Percentiles rank a stretch among this genome's conserved stretches.
Conservation (phyloP, 2,113 vertebrate genomes). For the Gobio gobio region DNA sequence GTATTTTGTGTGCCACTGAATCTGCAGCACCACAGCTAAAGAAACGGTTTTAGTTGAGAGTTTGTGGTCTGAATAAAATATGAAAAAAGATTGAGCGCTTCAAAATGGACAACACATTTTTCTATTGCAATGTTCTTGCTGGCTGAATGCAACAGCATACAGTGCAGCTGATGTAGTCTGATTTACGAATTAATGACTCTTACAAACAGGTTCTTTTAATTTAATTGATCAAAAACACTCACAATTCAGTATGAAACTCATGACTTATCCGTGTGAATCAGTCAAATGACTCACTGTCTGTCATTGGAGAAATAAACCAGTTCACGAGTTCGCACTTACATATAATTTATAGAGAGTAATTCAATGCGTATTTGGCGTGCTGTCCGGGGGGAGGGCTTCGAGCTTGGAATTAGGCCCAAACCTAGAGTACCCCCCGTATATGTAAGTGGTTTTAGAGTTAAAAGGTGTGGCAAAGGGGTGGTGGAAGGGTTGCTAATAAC, state of each 20-base stretch:
- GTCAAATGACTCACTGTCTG: neutral
- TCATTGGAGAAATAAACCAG: neutral
- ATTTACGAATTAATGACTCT: neutral
- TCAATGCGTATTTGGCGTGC: no score
- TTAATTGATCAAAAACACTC: neutral
- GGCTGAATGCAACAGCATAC: neutral
- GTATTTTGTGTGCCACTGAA: neutral
- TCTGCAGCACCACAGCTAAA: neutral
- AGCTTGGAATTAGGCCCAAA: no score
- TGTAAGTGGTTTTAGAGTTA: no score
- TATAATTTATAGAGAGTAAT: no score
- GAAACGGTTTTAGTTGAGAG: neutral
- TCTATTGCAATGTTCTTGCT: neutral
- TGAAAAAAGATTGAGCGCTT: neutral
- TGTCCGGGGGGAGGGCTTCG: no score
- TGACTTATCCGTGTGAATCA: neutral
- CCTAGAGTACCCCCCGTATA: no score
- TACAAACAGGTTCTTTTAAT: neutral
- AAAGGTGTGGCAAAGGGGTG: no score
- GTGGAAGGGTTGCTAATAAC: no score
- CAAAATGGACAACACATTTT: neutral
- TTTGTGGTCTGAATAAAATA: neutral
- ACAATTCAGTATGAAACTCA: neutral
- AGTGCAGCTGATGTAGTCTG: neutral
- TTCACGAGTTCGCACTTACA: no score